These are phyloP conservation scores for Drosophila nigrodunni DNA, from an alignment of 1,140 invertebrate species.

Conservation along the genomic window DNA sequence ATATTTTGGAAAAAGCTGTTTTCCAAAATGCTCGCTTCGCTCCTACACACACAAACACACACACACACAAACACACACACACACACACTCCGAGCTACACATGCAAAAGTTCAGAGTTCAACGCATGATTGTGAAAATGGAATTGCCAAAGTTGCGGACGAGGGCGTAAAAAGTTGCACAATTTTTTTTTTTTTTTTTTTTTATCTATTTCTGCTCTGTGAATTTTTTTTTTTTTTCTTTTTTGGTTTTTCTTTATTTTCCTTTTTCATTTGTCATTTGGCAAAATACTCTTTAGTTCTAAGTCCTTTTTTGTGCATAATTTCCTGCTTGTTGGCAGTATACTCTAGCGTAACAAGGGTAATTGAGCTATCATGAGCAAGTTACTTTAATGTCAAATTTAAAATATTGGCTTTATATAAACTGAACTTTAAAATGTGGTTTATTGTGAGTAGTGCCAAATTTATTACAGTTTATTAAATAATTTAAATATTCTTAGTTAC, in stretches of 20 bases:
- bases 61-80: constrained; percentile 35
- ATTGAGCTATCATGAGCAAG: too few relatives aligned
- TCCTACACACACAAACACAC: constrained; percentile 12
- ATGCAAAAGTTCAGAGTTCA: constrained; percentile 75
- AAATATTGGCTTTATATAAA: too few relatives aligned
- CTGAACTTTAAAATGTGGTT: too few relatives aligned
- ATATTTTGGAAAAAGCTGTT: constrained; percentile 74
- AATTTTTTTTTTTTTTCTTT: constrained; percentile 12
- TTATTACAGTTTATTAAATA: too few relatives aligned
- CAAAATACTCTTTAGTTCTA: constrained; percentile 44
- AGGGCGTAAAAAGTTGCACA: constrained; percentile 57
- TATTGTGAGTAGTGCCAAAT: too few relatives aligned
- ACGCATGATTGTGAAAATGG: constrained; percentile 81
- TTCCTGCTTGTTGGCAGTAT: constrained; percentile 48
- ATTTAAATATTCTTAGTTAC: too few relatives aligned
- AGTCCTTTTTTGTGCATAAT: constrained; percentile 64
- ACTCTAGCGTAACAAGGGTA: not conserved
- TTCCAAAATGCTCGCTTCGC: constrained; percentile 61
- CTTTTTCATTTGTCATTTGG: constrained; percentile 44
- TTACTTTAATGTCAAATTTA: too few relatives aligned
- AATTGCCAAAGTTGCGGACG: constrained; percentile 73
- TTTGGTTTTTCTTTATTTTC: constrained; percentile 22
- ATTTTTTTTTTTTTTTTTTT: constrained; percentile 25
- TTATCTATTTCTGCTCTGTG: constrained; percentile 33
- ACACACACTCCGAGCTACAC: constrained; percentile 25